Evolutionary conservation across 2,113 vertebrate species (phyloP).

Genomic region (Pachyramphus minor): DNA sequence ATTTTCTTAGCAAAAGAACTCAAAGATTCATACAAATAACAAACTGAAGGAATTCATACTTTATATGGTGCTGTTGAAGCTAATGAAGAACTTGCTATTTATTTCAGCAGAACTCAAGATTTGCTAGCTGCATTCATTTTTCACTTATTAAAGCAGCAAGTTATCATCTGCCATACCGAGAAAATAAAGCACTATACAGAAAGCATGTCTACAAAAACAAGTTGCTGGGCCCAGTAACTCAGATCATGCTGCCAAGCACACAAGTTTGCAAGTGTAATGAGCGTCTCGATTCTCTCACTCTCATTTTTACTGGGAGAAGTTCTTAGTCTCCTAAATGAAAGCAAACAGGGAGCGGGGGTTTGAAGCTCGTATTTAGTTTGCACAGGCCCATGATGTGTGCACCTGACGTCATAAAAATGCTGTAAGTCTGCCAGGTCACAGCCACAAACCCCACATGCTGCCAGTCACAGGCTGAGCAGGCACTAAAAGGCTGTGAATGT

Average conservation of each 20-base stretch:
- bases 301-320: neutral
- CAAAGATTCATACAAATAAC: neutral
- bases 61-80: neutral
- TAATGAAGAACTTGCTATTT: neutral
- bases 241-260: neutral
- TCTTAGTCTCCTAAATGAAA: neutral
- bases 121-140: neutral
- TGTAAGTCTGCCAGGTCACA: conserved; percentile 29
- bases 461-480: neutral
- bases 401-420: conserved; percentile 6
- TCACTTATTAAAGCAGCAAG: neutral
- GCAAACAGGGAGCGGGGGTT: accelerated
- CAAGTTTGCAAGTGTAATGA: neutral
- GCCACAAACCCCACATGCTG: conserved; percentile 28
- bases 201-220: neutral
- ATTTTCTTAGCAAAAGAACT: neutral
- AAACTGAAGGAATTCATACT: neutral
- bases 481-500: conserved; percentile 25
- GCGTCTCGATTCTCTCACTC: neutral
- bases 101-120: neutral
- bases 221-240: neutral
- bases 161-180: neutral
- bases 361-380: neutral
- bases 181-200: neutral
- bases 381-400: neutral